Percentiles rank a stretch among this genome's conserved stretches.
Conservation (phyloP, 2,888 invertebrate genomes). For the Drosophila diplacantha region DNA sequence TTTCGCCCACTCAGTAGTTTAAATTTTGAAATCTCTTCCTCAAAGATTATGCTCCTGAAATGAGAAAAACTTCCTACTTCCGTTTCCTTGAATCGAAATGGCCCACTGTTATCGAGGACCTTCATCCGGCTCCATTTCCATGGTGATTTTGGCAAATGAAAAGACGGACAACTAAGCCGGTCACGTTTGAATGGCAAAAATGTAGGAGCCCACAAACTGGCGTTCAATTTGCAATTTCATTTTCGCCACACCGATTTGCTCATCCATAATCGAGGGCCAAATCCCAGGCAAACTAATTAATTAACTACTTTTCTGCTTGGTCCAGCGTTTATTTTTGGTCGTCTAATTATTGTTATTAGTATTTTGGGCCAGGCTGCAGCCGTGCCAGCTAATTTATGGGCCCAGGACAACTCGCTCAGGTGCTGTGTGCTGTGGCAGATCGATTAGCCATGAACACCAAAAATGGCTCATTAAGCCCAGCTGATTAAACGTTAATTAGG, state of each 20-base stretch:
- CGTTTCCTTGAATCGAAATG: slow-evolving; percentile 2
- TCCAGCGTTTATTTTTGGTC: slow-evolving; percentile 45
- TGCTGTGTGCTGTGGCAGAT: slow-evolving; percentile 30
- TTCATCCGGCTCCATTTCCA: slow-evolving; percentile 10
- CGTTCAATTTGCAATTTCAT: slow-evolving; percentile 36
- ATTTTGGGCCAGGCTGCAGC: slow-evolving; percentile 21
- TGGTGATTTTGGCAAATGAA: slow-evolving; percentile 15
- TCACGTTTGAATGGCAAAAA: slow-evolving; percentile 47
- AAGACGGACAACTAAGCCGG: slow-evolving; percentile 29
- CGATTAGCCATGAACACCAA: slow-evolving; percentile 53
- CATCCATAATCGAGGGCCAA: slow-evolving; percentile 30
- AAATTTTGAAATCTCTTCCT: not conserved
- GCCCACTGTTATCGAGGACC: slow-evolving; percentile 1
- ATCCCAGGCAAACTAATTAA: slow-evolving; percentile 44
- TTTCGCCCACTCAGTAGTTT: not conserved
- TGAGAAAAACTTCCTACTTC: not conserved
- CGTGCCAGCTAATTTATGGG: slow-evolving; percentile 9
- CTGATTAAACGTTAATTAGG: slow-evolving; percentile 65
- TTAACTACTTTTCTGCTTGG: slow-evolving; percentile 50
- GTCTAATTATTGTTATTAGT: slow-evolving; percentile 46
- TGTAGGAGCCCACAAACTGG: slow-evolving; percentile 3
- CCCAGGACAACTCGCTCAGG: slow-evolving; percentile 16
- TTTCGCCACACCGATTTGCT: slow-evolving; percentile 31
- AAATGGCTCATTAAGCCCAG: slow-evolving; percentile 47
- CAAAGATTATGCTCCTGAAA: not conserved